These are phyloP conservation scores for Dicaeum eximium DNA, from an alignment of 2,113 vertebrate species.

Conservation along the genomic window DNA sequence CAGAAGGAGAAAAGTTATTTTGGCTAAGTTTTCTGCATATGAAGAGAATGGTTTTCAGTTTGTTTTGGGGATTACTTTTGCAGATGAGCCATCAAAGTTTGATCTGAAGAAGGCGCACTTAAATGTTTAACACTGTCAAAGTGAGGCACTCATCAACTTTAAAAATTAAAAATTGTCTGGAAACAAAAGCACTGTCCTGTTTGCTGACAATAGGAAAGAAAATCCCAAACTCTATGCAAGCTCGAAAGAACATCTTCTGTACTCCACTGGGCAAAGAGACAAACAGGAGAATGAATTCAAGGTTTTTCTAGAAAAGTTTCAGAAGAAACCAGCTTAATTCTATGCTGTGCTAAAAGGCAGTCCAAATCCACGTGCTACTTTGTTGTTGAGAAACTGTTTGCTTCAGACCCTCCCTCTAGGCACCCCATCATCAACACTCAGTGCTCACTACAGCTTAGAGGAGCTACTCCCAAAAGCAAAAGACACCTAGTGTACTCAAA, in stretches of 20 bases:
- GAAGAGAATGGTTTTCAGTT: constrained; percentile 8
- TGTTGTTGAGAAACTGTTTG: not conserved
- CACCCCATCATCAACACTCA: not conserved
- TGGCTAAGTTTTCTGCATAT: not conserved
- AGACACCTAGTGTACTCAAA: not conserved
- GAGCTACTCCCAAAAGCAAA: not conserved
- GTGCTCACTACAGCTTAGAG: not conserved
- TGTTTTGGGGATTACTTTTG: constrained; percentile 12
- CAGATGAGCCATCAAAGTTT: constrained; percentile 2
- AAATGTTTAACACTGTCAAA: constrained; percentile 15
- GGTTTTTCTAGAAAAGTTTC: not conserved
- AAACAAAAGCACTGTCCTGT: not conserved
- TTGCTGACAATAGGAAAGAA: not conserved
- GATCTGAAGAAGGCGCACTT: not conserved
- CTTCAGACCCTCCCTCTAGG: not conserved
- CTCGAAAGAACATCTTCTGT: not conserved
- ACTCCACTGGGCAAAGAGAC: not conserved
- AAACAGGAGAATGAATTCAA: not conserved
- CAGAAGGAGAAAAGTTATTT: not conserved
- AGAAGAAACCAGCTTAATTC: not conserved
- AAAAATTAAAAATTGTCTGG: constrained; percentile 8
- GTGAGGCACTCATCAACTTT: not conserved
- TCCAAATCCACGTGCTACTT: not conserved
- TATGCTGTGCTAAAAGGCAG: not conserved
- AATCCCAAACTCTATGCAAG: not conserved